phyloP scores from a whole-genome alignment of 2,888 invertebrate species.

The Eristalis tenax region DNA sequence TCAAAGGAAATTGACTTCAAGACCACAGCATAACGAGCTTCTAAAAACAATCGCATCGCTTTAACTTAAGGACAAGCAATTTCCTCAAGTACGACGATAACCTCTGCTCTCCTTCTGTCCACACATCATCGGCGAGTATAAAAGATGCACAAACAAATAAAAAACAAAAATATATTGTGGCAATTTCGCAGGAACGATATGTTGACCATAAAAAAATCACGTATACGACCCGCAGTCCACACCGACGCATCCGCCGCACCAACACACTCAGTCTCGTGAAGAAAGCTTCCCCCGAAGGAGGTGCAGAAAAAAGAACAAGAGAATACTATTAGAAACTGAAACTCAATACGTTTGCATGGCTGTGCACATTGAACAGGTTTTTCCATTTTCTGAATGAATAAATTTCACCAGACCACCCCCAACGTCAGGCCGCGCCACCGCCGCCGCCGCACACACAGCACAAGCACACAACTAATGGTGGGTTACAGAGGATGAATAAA shows the following conservation, averaged over 20 bases:
- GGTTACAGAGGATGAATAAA: conserved; percentile 6
- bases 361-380: conserved; percentile 10
- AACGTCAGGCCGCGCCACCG: not conserved
- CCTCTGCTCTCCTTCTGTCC: not conserved
- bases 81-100: not conserved
- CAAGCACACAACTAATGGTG: conserved; percentile 2
- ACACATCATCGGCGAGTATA: not conserved
- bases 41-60: not conserved
- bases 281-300: not conserved
- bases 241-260: not conserved
- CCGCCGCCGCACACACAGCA: not conserved
- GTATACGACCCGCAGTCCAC: not conserved
- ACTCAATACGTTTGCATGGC: not conserved
- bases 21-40: not conserved
- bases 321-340: not conserved
- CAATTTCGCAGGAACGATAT: not conserved
- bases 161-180: not conserved
- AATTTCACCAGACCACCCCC: conserved; percentile 9
- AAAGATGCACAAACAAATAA: not conserved
- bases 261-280: not conserved
- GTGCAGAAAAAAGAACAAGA: not conserved
- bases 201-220: not conserved
- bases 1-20: not conserved
- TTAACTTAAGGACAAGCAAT: not conserved
- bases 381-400: conserved; percentile 46